Evolutionary conservation across 1,140 invertebrate species (phyloP), one percentile per base, ranked within the genome.

Genomic region (Drosophila triauraria): DNA sequence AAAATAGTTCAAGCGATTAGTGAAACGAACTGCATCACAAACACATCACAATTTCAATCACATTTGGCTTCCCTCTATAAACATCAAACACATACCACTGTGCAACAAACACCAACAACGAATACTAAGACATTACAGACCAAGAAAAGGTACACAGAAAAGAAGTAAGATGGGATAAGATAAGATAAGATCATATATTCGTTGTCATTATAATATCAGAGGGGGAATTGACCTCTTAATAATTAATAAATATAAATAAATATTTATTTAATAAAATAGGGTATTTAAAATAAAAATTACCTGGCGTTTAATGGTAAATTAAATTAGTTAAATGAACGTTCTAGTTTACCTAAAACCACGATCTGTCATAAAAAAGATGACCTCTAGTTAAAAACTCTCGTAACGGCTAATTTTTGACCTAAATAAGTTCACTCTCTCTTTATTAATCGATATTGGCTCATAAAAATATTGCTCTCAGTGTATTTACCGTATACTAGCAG

Each of bases 41-140:
- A 23, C 38, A 60, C 43, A 56, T 57, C 57, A 70, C 42, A 42
- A 42, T 68, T 57, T 48, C 20, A 30, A 57, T 43, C 32, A 27
- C 15, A 30, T 17, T 35, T 27, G 20, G 23, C 59, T 56, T n/a
- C 13, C 25, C 38, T 25, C n/a, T 5, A 46, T 27, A 15, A 50
- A 61, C 59, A 53, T 77, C 9, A 30, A 54, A 38, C 42, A 12
- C 50, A 54, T 44, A 78, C 83, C 83, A 87, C 82, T 75, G 75
- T 82, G 54, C 44, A 42, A 30, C 15, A 48, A 69, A 44, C 8
- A 62, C 72, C 58, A 72, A 58, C 64, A 59, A 60, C 63, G 20
- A 69, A 35, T 23, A 60, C 74, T 30, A 62, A 44, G 65, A 54
- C 48, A 47, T 62, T 48, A 47, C 42, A 40, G 35, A 32, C 48